These are phyloP conservation scores for Sebastiscus tertius DNA, from an alignment of 2,797 vertebrate species.

Conservation along the genomic window DNA sequence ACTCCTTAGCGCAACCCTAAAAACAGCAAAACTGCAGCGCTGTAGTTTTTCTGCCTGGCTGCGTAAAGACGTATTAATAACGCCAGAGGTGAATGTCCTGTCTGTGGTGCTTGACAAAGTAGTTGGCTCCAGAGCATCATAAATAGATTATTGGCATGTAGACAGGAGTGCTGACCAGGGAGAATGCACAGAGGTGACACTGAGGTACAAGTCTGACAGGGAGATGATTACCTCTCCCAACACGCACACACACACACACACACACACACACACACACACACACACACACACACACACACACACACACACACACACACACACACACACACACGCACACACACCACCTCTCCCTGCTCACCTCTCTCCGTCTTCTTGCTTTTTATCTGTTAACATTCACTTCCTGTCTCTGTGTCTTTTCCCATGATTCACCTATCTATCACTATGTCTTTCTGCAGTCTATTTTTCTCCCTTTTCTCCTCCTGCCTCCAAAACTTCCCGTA, in stretches of 20 bases:
- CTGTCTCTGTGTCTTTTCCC: conserved; percentile 1
- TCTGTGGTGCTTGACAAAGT: conserved; percentile 44
- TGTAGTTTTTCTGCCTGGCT: conserved; percentile 31
- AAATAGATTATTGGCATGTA: conserved; percentile 69
- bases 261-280: no score
- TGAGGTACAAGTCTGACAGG: conserved; percentile 46
- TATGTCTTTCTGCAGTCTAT: background rate
- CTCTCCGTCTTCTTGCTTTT: conserved; percentile 4
- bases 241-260: no score
- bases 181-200: conserved; percentile 69
- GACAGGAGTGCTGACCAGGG: conserved; percentile 63
- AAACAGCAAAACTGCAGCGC: conserved; percentile 25
- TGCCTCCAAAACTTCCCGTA: conserved; percentile 1
- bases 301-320: no score
- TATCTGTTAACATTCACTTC: conserved; percentile 33
- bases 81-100: conserved; percentile 24
- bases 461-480: background rate
- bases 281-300: no score
- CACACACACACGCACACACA: no score
- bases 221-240: conserved; percentile 29
- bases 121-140: conserved; percentile 57
- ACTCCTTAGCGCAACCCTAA: background rate
- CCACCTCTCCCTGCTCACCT: conserved; percentile 8
- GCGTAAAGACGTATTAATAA: conserved; percentile 19
- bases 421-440: conserved; percentile 21